phyloP scores from a whole-genome alignment of 2,113 vertebrate species.

The Gallinago jamesoni region DNA sequence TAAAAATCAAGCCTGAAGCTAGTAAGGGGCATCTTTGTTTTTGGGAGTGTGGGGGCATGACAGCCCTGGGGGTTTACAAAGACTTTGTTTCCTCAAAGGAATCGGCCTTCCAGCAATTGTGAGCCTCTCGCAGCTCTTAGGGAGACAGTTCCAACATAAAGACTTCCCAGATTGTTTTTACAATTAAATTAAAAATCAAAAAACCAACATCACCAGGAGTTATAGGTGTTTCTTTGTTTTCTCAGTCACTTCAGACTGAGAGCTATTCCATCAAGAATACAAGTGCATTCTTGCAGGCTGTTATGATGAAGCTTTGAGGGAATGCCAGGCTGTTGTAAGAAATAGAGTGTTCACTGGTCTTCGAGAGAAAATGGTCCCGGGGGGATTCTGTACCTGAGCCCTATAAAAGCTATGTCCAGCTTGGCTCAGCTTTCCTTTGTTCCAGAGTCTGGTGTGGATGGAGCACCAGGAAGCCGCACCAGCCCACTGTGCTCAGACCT shows the following conservation, averaged over 20 bases:
- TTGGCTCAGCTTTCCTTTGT: not conserved
- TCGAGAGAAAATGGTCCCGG: not conserved
- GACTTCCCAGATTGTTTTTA: not conserved
- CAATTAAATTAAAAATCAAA: not conserved
- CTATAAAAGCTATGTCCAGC: not conserved
- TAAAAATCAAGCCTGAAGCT: conserved; percentile 17
- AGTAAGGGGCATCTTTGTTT: conserved; percentile 23
- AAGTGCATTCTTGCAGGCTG: not conserved
- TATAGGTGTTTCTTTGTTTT: conserved; percentile 9
- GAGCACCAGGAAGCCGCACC: not conserved
- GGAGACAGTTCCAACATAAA: not conserved
- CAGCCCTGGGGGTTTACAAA: not conserved
- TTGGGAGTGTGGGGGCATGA: not conserved
- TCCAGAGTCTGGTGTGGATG: not conserved
- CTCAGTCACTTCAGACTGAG: conserved; percentile 11
- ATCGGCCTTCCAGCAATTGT: not conserved
- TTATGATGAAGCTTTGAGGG: not conserved
- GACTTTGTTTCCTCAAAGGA: conserved; percentile 37
- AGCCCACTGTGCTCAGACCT: not conserved
- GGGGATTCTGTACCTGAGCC: not conserved
- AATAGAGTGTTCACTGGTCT: not conserved
- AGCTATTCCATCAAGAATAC: not conserved
- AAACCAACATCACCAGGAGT: not conserved
- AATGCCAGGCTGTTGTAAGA: not conserved
- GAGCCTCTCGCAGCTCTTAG: not conserved